Evolutionary conservation across 2,888 invertebrate genomes (phyloP).

Genomic region (Ecdyonurus torrentis): DNA sequence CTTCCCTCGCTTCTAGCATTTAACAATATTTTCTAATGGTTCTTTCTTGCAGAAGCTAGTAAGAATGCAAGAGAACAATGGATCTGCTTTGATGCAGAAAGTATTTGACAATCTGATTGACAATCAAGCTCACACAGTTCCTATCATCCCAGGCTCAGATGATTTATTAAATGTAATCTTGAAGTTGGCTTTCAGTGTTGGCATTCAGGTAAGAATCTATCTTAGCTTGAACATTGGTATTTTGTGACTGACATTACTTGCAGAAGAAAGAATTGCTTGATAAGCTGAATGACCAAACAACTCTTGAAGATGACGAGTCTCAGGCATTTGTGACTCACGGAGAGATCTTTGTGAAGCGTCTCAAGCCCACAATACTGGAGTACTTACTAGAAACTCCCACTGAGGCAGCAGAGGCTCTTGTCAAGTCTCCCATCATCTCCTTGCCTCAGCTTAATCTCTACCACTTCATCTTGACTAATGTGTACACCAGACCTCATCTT

Average conservation of each 20-base stretch:
- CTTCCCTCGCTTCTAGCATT: no score
- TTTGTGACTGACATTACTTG: constrained; percentile 1
- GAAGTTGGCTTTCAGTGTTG: background rate
- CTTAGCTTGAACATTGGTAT: background rate
- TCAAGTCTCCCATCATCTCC: background rate
- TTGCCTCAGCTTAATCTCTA: background rate
- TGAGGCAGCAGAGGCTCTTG: constrained; percentile 2
- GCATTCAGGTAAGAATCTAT: background rate
- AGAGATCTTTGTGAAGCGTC: constrained; percentile 10
- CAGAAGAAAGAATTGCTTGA: constrained; percentile 6
- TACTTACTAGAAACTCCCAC: constrained; percentile 6
- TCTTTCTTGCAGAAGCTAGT: no score
- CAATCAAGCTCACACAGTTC: background rate
- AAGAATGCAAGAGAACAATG: no score
- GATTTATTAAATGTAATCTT: background rate
- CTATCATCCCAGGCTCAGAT: background rate
- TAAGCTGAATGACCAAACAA: constrained; percentile 5
- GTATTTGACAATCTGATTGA: background rate
- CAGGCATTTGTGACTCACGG: constrained; percentile 9
- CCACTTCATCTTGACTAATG: background rate
- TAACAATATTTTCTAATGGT: no score
- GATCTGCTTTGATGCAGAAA: background rate
- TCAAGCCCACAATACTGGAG: constrained; percentile 9
- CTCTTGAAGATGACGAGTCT: constrained; percentile 5
- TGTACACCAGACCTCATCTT: background rate